Base-by-base conservation (phyloP, 2,797 vertebrate genomes). In the Spinus pinus region DNA sequence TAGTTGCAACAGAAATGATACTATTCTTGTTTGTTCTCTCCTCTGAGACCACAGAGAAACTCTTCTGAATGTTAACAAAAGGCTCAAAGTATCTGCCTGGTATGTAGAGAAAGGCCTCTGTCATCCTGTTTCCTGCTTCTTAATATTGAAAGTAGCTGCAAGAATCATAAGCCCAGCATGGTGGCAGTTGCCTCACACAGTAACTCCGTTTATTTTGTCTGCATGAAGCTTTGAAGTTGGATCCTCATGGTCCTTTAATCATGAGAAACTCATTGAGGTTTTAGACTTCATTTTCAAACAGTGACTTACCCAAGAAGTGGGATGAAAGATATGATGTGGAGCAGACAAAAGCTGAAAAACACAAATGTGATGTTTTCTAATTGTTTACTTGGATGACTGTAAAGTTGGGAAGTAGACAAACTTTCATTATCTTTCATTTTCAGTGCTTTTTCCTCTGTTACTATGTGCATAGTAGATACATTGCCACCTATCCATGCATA, bases 31-130 rank as follows among this genome's bases (percentile, higher is more conserved):
- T 93, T 93, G 42, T 91, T 93, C 56, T 86, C 27, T 83, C 51
- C 31, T 90, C 72, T 84, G 85, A 93, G 70, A 75, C 62, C 51
- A 53, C 14, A 81, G 50, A 83, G 81, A 66, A 92, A 65, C 56
- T 86, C 90, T 92, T 94, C 75, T 60, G 69, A 95, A 81, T 88
- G 47, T 73, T 86, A 91, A 94, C 89, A 93, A 90, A 90, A 92
- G 23, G 39, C 85, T 88, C 0, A 3, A 84, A 94, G 57, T 84
- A n/a, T 77, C 81, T 80, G 56, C 79, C 71, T 95, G 49, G 53
- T 92, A 69, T 49, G 51, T 46, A 73, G 28, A 92, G 75, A 94
- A 94, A 74, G 77, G 77, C 44, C 79, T 73, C 86, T 91, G 39
- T 91, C 86, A 84, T 92, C 90, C 44, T 78, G 18, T 89, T 91